A percentile compares a stretch with the other conserved stretches of the same genome.
These are phyloP conservation scores for Antedon mediterranea DNA, from an alignment of 53 echinoderm and acorn worm species.

Conservation along the genomic window DNA sequence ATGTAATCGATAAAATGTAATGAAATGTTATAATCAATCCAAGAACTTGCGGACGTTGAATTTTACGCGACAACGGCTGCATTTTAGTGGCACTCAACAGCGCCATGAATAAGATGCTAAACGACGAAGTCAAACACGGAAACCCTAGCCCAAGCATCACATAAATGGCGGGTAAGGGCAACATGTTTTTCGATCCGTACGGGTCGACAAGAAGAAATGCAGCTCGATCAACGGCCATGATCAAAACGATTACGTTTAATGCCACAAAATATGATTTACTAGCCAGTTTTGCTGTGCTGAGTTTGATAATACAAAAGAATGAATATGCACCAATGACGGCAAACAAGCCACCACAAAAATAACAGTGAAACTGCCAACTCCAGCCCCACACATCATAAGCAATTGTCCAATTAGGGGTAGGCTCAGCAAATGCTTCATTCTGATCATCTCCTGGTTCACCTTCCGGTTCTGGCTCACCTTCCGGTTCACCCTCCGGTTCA, in stretches of 20 bases:
- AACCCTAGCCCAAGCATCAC: conserved; percentile 78
- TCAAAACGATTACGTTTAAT: conserved; percentile 64
- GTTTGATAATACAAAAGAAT: conserved; percentile 51
- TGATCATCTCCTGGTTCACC: conserved; percentile 11
- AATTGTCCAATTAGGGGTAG: conserved; percentile 57
- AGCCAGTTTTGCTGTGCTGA: conserved; percentile 48
- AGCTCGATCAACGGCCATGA: conserved; percentile 67
- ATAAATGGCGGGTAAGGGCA: conserved; percentile 59
- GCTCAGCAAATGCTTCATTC: conserved; percentile 53
- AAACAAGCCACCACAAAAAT: conserved; percentile 54
- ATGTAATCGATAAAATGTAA: conserved; percentile 54
- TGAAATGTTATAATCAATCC: conserved; percentile 53
- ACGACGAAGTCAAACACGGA: conserved; percentile 89
- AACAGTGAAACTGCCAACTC: conserved; percentile 82
- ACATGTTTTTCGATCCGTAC: conserved; percentile 61
- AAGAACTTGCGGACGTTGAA: conserved; percentile 55
- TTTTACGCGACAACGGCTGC: conserved; percentile 55
- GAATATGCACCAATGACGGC: conserved; percentile 73
- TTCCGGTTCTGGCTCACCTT: background rate
- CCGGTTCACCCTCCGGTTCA: background rate
- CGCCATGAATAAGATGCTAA: conserved; percentile 87
- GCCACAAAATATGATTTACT: conserved; percentile 81
- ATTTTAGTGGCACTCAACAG: conserved; percentile 74
- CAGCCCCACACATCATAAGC: conserved; percentile 40
- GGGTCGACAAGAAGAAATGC: conserved; percentile 83